These are phyloP conservation scores for Rhinichthys klamathensis DNA, from an alignment of 2,113 vertebrate species.

Conservation along the genomic window DNA sequence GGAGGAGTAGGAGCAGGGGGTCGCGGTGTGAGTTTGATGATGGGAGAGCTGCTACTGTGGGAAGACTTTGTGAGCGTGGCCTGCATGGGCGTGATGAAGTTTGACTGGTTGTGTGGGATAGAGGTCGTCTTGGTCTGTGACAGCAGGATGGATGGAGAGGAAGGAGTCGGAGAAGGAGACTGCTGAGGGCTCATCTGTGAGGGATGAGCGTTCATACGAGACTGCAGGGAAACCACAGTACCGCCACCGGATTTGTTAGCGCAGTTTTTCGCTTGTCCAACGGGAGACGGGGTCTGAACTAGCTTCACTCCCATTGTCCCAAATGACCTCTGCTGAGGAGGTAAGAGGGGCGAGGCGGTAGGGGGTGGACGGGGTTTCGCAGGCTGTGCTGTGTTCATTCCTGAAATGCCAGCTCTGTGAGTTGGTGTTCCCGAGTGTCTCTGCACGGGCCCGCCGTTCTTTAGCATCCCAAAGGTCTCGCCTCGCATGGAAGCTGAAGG, in stretches of 20 bases:
- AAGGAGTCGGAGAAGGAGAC: constrained; percentile 72
- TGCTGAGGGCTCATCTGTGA: constrained; percentile 58
- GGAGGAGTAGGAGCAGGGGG: constrained; percentile 68
- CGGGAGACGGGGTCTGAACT: constrained; percentile 45
- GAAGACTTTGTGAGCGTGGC: constrained; percentile 79
- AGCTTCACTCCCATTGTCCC: constrained; percentile 56
- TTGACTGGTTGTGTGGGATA: constrained; percentile 66
- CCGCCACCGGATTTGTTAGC: constrained; percentile 50
- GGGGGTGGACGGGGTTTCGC: constrained; percentile 75
- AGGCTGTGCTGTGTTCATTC: constrained; percentile 59
- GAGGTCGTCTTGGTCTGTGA: constrained; percentile 55
- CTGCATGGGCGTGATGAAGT: constrained; percentile 82
- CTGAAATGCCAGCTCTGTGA: constrained; percentile 59
- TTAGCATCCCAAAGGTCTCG: constrained; percentile 59
- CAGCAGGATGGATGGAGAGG: constrained; percentile 69
- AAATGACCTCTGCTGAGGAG: constrained; percentile 72
- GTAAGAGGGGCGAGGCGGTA: constrained; percentile 73
- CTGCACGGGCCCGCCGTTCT: constrained; percentile 56
- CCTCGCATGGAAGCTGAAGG: constrained; percentile 67
- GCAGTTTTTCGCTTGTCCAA: constrained; percentile 60
- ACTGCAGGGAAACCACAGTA: constrained; percentile 72
- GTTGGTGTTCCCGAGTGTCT: constrained; percentile 61
- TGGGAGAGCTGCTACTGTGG: constrained; percentile 75
- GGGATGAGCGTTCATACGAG: constrained; percentile 67
- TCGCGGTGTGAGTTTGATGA: constrained; percentile 77